Evolutionary conservation across 2,888 invertebrate genomes (phyloP).

Genomic region (Kuschelorhynchus macadamiae): DNA sequence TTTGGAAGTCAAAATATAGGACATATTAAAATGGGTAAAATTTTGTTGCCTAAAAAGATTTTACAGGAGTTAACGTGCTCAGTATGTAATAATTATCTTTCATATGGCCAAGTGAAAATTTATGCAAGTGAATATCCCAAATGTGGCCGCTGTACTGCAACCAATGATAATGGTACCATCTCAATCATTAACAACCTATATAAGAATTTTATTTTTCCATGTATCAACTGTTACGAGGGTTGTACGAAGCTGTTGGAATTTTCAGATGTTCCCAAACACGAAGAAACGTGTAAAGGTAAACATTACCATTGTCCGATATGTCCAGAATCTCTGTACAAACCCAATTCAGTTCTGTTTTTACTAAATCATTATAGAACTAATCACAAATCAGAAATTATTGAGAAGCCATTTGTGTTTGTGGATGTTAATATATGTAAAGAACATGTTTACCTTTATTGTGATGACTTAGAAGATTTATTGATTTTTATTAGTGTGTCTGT

Average conservation of each 20-base stretch:
- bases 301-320: slow-evolving; percentile 5
- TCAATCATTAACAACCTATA: neutral
- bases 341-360: slow-evolving; percentile 6
- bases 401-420: neutral
- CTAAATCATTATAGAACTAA: slow-evolving; percentile 3
- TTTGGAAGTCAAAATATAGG: no score
- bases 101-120: no score
- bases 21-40: no score
- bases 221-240: slow-evolving; percentile 9
- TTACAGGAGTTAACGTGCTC: no score
- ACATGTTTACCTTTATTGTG: neutral
- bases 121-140: neutral
- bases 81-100: no score
- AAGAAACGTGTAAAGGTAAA: neutral
- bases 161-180: neutral
- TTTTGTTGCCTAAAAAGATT: no score
- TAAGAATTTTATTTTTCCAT: neutral
- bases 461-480: neutral
- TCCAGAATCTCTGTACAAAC: neutral
- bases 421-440: neutral
- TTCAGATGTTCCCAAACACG: slow-evolving; percentile 1
- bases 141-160: slow-evolving; percentile 3
- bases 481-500: no score
- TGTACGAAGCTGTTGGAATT: slow-evolving; percentile 6
- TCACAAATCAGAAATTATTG: neutral